Percentiles rank a stretch among this genome's conserved stretches.
Conservation (phyloP, 2,113 vertebrate species). For the Toxotes chatareus region DNA sequence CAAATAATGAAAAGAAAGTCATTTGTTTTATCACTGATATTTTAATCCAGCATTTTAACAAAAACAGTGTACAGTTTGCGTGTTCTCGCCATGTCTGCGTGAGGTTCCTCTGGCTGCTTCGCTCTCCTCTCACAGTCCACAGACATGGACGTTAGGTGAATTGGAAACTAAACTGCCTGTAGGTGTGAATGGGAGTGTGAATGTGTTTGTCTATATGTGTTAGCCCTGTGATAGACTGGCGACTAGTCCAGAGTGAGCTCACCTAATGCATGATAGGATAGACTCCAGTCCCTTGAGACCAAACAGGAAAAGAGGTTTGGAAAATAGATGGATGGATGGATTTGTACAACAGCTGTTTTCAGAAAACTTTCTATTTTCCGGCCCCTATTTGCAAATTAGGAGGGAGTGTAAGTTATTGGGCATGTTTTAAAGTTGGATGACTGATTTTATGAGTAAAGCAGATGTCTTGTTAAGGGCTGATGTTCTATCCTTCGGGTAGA, state of each 20-base stretch:
- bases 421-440: conserved; percentile 10
- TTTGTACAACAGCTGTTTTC: conserved; percentile 11
- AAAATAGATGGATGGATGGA: neutral
- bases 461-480: conserved; percentile 8
- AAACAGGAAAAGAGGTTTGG: neutral
- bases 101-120: neutral
- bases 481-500: neutral
- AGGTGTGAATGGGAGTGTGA: conserved; percentile 36
- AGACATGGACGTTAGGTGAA: conserved; percentile 10
- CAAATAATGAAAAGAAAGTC: neutral
- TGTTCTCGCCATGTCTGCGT: conserved; percentile 13
- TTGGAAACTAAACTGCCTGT: conserved; percentile 33
- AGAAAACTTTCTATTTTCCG: neutral
- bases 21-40: neutral
- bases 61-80: neutral
- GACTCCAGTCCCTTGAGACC: neutral
- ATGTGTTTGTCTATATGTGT: conserved; percentile 35
- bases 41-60: neutral
- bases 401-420: neutral
- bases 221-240: conserved; percentile 7
- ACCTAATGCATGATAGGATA: conserved; percentile 10
- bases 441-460: conserved; percentile 19
- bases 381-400: neutral
- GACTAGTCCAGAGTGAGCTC: conserved; percentile 2
- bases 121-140: conserved; percentile 7